Percentiles rank a stretch among this genome's conserved stretches.
These are phyloP conservation scores for Bellardia pandia DNA, from an alignment of 2,888 invertebrate genomes.

Conservation along the genomic window DNA sequence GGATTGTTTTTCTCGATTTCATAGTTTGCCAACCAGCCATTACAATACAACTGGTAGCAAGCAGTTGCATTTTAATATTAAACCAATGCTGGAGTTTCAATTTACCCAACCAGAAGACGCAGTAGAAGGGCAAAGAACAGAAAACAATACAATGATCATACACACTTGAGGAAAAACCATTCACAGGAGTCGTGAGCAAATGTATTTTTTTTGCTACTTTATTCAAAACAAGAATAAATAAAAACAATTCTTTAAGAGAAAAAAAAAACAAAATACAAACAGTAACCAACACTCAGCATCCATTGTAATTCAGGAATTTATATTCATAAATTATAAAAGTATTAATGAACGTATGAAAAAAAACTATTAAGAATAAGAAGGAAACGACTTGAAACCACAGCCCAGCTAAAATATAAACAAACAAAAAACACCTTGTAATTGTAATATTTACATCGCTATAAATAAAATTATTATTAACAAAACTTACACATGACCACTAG, in stretches of 20 bases:
- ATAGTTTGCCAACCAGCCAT: neutral
- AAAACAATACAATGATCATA: slow-evolving; percentile 19
- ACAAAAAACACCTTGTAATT: slow-evolving; percentile 26
- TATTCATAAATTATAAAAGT: slow-evolving; percentile 51
- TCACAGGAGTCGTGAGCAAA: slow-evolving; percentile 48
- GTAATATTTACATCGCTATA: slow-evolving; percentile 5
- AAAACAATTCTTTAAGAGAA: neutral
- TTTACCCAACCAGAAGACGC: slow-evolving; percentile 31
- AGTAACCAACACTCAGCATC: slow-evolving; percentile 35
- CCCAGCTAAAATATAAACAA: slow-evolving; percentile 19
- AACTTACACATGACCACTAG: neutral
- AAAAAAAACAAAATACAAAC: neutral
- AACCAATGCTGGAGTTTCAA: slow-evolving; percentile 63
- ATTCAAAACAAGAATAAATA: slow-evolving; percentile 50
- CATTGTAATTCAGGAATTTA: slow-evolving; percentile 58
- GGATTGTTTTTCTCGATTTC: slow-evolving; percentile 54
- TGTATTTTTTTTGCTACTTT: slow-evolving; percentile 44
- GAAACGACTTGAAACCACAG: slow-evolving; percentile 20
- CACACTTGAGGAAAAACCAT: slow-evolving; percentile 21
- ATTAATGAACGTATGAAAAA: slow-evolving; percentile 36
- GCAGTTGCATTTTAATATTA: slow-evolving; percentile 33
- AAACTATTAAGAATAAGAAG: slow-evolving; percentile 22
- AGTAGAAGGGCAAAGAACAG: slow-evolving; percentile 51
- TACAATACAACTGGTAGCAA: slow-evolving; percentile 12
- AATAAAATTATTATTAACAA: slow-evolving; percentile 15